Percentiles rank a stretch among this genome's conserved stretches.
Conservation (phyloP, 2,113 vertebrate genomes). For the Pan troglodytes region DNA sequence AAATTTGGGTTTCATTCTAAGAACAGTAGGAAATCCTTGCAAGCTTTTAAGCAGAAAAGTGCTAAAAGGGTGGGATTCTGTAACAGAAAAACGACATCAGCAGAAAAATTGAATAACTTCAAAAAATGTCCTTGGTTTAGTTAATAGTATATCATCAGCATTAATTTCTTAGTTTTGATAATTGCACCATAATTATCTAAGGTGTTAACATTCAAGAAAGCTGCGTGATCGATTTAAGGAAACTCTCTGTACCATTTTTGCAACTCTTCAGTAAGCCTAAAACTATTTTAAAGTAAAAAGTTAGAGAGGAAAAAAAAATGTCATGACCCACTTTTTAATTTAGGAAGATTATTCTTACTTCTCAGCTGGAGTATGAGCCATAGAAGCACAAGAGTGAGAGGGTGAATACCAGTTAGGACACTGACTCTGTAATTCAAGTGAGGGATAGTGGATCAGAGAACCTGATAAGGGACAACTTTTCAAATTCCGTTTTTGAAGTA, state of each 20-base stretch:
- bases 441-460: neutral
- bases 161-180: conserved; percentile 6
- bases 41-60: conserved; percentile 23
- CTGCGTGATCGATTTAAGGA: neutral
- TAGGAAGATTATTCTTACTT: conserved; percentile 1
- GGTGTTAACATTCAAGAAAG: neutral
- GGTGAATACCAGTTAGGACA: neutral
- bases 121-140: neutral
- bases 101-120: neutral
- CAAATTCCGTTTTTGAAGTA: neutral
- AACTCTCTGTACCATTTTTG: neutral
- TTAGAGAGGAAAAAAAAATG: conserved; percentile 5
- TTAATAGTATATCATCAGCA: neutral
- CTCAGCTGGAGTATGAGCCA: neutral
- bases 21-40: conserved; percentile 12
- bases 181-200: neutral
- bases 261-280: neutral
- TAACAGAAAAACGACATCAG: conserved; percentile 15
- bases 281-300: conserved; percentile 36
- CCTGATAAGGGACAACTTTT: neutral
- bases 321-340: conserved; percentile 54
- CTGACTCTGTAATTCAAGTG: neutral
- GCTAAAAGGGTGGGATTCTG: neutral
- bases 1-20: conserved; percentile 49
- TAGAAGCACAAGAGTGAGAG: neutral